Percentiles rank a stretch among this genome's conserved stretches.
These are phyloP conservation scores for Aphidoletes aphidimyza DNA, from an alignment of 2,888 invertebrate genomes.

Conservation along the genomic window DNA sequence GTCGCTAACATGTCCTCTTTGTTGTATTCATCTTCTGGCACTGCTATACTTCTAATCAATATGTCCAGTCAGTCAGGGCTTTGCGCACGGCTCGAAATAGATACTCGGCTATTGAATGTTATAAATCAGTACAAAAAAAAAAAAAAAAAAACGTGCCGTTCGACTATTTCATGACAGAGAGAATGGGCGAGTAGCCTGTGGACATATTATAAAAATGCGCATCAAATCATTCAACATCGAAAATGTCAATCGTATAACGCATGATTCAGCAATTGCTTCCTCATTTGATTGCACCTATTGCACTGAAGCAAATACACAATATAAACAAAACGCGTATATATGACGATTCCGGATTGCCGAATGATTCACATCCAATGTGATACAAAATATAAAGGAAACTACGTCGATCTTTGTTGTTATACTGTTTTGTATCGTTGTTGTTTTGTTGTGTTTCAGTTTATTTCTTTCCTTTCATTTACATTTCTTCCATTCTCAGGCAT, in stretches of 20 bases:
- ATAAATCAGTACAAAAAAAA: background rate
- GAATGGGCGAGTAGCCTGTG: background rate
- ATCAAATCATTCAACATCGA: no score
- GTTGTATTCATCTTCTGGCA: background rate
- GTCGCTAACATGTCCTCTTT: background rate
- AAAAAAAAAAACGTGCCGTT: no score
- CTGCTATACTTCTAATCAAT: background rate
- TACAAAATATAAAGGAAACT: slow-evolving; percentile 16
- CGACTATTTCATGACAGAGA: no score
- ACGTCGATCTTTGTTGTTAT: no score
- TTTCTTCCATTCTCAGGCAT: background rate
- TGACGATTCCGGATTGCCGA: slow-evolving; percentile 8
- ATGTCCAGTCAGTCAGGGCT: slow-evolving; percentile 17
- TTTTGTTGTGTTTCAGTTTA: background rate
- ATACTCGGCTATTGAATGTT: background rate
- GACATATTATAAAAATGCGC: no score
- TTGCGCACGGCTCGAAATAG: slow-evolving; percentile 10
- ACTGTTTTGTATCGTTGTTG: no score
- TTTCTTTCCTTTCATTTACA: background rate
- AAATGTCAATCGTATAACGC: slow-evolving; percentile 17
- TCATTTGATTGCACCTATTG: slow-evolving; percentile 9
- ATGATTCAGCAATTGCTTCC: slow-evolving; percentile 36
- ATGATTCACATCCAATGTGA: background rate
- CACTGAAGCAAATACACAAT: no score
- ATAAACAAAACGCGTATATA: no score